These are phyloP conservation scores for Athene cunicularia DNA, from an alignment of 2,113 vertebrate genomes.

Conservation along the genomic window DNA sequence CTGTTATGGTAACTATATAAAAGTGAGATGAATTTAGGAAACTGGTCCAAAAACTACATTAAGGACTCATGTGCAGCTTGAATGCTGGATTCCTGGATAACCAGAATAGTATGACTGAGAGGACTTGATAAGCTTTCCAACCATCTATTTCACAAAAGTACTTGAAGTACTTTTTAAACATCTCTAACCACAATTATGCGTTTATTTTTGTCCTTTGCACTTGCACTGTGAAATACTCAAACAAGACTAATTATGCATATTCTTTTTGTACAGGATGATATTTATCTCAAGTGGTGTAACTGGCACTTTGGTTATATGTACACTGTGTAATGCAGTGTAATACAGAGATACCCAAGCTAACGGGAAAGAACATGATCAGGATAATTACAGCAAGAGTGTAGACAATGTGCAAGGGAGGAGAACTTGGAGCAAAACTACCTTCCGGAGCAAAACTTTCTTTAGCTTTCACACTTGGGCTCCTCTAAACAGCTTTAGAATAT, in stretches of 20 bases:
- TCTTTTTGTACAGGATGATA: neutral
- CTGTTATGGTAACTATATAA: neutral
- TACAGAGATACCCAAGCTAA: neutral
- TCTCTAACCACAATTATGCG: neutral
- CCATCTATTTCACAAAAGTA: neutral
- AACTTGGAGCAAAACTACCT: conserved; percentile 6
- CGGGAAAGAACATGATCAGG: neutral
- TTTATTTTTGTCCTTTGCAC: conserved; percentile 41
- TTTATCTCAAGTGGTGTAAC: conserved; percentile 33
- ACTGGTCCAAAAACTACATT: neutral
- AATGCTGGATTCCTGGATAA: conserved; percentile 15
- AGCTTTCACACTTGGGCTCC: neutral
- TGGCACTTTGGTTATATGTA: neutral
- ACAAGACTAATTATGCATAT: neutral
- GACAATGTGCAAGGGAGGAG: neutral
- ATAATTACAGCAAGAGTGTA: neutral
- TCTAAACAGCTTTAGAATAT: conserved; percentile 6
- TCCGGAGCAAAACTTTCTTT: neutral
- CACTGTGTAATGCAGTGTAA: neutral
- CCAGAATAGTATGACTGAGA: neutral
- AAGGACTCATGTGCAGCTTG: neutral
- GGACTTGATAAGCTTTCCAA: neutral
- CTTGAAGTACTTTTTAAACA: neutral
- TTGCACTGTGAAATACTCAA: conserved; percentile 15
- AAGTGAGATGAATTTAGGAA: neutral